Evolutionary conservation across 1,140 invertebrate genomes (phyloP), one percentile per base, ranked within the genome.

Genomic region (Armadillidium nasatum): DNA sequence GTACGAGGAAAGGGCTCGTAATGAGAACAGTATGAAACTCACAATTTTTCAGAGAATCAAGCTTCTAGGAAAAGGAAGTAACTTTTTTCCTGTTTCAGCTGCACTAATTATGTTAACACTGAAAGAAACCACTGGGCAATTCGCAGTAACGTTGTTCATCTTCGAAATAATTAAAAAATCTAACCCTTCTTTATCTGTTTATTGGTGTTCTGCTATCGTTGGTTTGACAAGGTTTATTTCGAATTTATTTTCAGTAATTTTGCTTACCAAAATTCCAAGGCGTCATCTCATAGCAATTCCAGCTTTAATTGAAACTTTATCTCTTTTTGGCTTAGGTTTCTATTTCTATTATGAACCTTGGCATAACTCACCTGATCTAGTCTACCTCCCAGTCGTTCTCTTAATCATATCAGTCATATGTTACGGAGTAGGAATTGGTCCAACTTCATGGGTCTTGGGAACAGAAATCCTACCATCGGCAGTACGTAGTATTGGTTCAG

Each of bases 111-210:
- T 75, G 45, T 75, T 54, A 46, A 33, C 75, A 21, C 60, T 78
- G 21, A 78, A 78, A 67, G 77, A 78, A 46, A 45, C 54, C 43
- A 75, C 77, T 33, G 74, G 77, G 10, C 77, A 78, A 71, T 72
- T 78, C 23, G 71, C 72, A 15, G 43, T 78, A 19, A 46, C 69
- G n/a, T 33, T 44, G 75, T 43, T 68, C 45, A n/a, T 60, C 7
- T 60, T 60, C 1, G 3, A 60, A 60, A 60, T 60, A 2, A 15
- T 60, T 19, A 19, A 13, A 60, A 60, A 33, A 33, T 33, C 33
- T 60, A 60, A 19, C 4, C 19, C 19, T 60, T 15, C 11, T 15
- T 60, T 60, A 19, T 60, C 50, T 4, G 11, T 19, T 60, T 60
- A 60, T 60, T 60, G 50, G 50, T 60, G 50, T 60, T 75, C 74